These are phyloP conservation scores for Pseudococcus longispinus DNA, from an alignment of 2,888 invertebrate species.

Conservation along the genomic window DNA sequence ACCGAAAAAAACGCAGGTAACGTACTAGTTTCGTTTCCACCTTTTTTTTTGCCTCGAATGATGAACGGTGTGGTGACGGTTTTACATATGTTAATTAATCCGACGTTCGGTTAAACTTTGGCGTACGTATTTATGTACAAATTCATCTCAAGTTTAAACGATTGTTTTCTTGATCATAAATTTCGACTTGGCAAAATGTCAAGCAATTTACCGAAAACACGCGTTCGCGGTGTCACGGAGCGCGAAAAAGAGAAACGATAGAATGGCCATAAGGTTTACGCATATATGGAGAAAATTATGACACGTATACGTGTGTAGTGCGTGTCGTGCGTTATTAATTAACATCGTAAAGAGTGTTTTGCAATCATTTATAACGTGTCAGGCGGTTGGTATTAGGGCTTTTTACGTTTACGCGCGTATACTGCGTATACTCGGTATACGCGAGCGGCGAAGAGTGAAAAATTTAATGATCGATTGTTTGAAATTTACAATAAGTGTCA, in stretches of 20 bases:
- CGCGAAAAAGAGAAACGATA: background rate
- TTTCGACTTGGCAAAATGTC: background rate
- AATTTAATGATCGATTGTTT: constrained; percentile 53
- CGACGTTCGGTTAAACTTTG: background rate
- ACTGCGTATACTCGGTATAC: no score
- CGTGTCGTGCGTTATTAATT: constrained; percentile 51
- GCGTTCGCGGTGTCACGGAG: background rate
- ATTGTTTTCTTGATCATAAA: constrained; percentile 16
- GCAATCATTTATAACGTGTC: constrained; percentile 52
- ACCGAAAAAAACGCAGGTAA: no score
- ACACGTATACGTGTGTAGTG: constrained; percentile 40
- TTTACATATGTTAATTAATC: constrained; percentile 8
- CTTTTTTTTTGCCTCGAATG: no score
- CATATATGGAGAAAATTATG: constrained; percentile 35
- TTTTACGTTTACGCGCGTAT: background rate
- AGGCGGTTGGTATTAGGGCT: constrained; percentile 14
- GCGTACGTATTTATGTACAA: background rate
- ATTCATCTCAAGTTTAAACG: constrained; percentile 6
- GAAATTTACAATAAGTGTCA: constrained; percentile 49
- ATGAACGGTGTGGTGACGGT: background rate
- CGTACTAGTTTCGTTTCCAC: no score
- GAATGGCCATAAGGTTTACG: constrained; percentile 9
- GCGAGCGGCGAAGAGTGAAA: constrained; percentile 1
- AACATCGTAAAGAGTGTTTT: constrained; percentile 52
- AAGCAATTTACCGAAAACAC: background rate